Evolutionary conservation across 2,888 invertebrate species (phyloP).

Genomic region (Tenthredo distinguenda): DNA sequence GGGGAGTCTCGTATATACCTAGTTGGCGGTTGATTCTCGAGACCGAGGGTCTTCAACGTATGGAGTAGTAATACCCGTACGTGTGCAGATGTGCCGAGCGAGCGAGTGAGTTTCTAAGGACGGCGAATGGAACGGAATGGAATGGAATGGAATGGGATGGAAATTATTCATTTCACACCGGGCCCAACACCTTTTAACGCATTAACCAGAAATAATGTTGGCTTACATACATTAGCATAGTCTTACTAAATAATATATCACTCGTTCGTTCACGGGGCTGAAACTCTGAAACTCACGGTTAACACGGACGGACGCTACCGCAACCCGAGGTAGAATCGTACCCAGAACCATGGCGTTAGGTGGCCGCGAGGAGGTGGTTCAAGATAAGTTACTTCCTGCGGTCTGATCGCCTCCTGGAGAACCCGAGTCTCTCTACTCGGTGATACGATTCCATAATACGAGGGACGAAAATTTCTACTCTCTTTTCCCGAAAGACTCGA

Average conservation of each 20-base stretch:
- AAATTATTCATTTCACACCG: slow-evolving; percentile 65
- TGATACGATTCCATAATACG: too few species aligned
- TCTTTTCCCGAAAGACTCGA: too few species aligned
- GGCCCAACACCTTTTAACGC: slow-evolving; percentile 60
- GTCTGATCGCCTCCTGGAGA: background rate
- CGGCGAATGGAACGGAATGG: background rate
- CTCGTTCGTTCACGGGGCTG: slow-evolving; percentile 24
- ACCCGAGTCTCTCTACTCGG: background rate
- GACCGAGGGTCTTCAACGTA: background rate
- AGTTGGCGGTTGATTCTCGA: slow-evolving; percentile 2
- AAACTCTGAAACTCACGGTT: background rate
- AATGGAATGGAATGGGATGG: slow-evolving; percentile 48
- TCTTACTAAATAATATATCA: slow-evolving; percentile 52
- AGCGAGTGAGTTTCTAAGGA: background rate
- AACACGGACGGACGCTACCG: slow-evolving; percentile 17
- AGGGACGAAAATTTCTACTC: too few species aligned
- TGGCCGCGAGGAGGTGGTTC: background rate
- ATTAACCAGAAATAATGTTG: slow-evolving; percentile 62
- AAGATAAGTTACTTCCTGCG: slow-evolving; percentile 49
- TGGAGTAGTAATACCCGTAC: background rate
- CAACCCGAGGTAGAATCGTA: background rate
- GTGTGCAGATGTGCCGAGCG: background rate
- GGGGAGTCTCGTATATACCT: slow-evolving; percentile 5
- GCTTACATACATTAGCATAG: slow-evolving; percentile 51
- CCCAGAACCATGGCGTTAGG: background rate